Evolutionary conservation across 2,888 invertebrate species (phyloP), one percentile per base, ranked within the genome.

Genomic region (Heteromurus nitidus): DNA sequence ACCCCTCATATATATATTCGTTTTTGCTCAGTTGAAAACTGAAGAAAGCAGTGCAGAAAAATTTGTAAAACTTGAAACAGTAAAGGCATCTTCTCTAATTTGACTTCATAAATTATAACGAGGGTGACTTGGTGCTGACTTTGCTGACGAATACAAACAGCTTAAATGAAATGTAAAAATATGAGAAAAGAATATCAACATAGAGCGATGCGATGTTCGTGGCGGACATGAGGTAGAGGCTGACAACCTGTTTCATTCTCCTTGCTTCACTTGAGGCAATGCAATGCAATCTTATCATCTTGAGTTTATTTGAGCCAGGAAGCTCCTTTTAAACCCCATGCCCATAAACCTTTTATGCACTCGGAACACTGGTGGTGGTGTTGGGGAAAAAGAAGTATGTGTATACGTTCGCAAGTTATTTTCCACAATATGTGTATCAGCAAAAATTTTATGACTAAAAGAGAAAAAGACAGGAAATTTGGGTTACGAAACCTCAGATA

Each of bases 401-500:
- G 9, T 30, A 55, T 55, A 55, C 13, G 24, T 16, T 60, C 30
- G 11, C 22, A 24, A 13, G 24, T 13, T 58, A n/a, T n/a, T n/a
- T n/a, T n/a, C n/a, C n/a, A n/a, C 13, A 7, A 7, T 58, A 36
- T 13, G 36, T 11, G 55, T 50, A 73, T 73, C 65, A 65, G 65
- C 74, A 74, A 65, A 65, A 65, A 13, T 65, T 64, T 74, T 55
- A 74, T 64, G 65, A 58, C 24, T 42, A 58, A 2, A 47, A 44
- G 30, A 65, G 18, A n/a, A 58, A 24, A 55, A 70, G 70, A 64
- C 69, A 69, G 79, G 70, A 70, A 77, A 77, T 77, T 77, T 77
- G 44, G 64, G 79, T 69, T 79, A 70, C 70, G 62, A 79, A 79
- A 70, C 70, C 62, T 30, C 47, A 28, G 70, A 70, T 70, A 26